A percentile compares a stretch with the other conserved stretches of the same genome.
phyloP scores from a whole-genome alignment of 2,797 vertebrate genomes.

The Spheniscus humboldti region DNA sequence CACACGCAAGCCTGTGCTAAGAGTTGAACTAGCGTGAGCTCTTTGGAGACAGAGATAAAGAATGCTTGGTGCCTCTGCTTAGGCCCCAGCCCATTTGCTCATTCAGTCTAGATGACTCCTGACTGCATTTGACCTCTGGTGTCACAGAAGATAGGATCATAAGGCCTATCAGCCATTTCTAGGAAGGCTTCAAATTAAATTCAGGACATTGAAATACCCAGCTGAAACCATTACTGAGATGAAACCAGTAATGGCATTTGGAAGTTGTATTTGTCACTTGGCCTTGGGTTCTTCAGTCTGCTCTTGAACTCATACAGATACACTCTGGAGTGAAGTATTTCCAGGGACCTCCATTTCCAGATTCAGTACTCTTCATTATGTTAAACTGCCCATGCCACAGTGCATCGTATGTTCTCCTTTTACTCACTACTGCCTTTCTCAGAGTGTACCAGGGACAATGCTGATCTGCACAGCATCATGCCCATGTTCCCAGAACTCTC shows the following conservation, averaged over 20 bases:
- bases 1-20: not conserved
- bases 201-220: not conserved
- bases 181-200: not conserved
- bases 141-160: not conserved
- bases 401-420: rapidly evolving
- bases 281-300: not conserved
- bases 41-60: not conserved
- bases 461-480: not conserved
- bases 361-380: not conserved
- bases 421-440: not conserved
- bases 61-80: not conserved
- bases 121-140: not conserved
- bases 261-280: not conserved
- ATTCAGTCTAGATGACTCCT: not conserved
- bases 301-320: not conserved
- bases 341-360: not conserved
- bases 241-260: not conserved
- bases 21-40: not conserved
- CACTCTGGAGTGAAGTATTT: not conserved
- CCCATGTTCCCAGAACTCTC: not conserved
- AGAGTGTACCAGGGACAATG: not conserved
- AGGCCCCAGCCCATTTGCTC: not conserved
- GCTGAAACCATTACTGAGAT: not conserved
- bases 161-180: not conserved
- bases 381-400: not conserved